These are phyloP conservation scores for Parauchenoglanis ngamensis DNA, from an alignment of 2,797 vertebrate genomes.

Conservation along the genomic window DNA sequence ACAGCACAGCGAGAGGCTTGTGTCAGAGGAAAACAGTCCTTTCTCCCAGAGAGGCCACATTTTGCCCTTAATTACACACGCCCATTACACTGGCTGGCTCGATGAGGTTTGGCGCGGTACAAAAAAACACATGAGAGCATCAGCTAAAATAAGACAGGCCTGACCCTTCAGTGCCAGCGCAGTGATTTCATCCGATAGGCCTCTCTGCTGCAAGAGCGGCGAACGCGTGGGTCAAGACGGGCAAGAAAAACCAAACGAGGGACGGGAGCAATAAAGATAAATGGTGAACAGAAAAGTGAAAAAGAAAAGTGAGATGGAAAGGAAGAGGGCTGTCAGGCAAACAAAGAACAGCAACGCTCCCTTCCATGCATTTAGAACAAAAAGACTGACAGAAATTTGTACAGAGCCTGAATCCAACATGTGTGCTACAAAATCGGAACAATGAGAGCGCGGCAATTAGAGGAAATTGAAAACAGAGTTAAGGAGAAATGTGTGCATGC, in stretches of 20 bases:
- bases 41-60: slow-evolving; percentile 44
- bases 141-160: slow-evolving; percentile 58
- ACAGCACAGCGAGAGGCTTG: slow-evolving; percentile 38
- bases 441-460: slow-evolving; percentile 47
- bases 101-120: slow-evolving; percentile 38
- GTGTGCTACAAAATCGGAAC: slow-evolving; percentile 43
- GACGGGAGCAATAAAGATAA: background rate
- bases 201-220: slow-evolving; percentile 59
- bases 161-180: slow-evolving; percentile 38
- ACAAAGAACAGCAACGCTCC: slow-evolving; percentile 45
- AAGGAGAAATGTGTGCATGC: background rate
- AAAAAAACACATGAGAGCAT: slow-evolving; percentile 41
- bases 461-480: slow-evolving; percentile 53
- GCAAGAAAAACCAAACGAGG: background rate
- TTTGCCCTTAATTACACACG: slow-evolving; percentile 47
- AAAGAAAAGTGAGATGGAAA: background rate
- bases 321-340: slow-evolving; percentile 25
- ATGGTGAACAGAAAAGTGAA: background rate
- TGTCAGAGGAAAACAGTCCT: slow-evolving; percentile 42
- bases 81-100: slow-evolving; percentile 38
- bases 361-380: slow-evolving; percentile 33
- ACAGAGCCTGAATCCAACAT: slow-evolving; percentile 45
- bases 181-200: slow-evolving; percentile 34
- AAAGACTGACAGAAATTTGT: slow-evolving; percentile 54
- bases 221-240: background rate